Evolutionary conservation across 1,140 invertebrate genomes (phyloP).

Genomic region (Parapsyche elsis): DNA sequence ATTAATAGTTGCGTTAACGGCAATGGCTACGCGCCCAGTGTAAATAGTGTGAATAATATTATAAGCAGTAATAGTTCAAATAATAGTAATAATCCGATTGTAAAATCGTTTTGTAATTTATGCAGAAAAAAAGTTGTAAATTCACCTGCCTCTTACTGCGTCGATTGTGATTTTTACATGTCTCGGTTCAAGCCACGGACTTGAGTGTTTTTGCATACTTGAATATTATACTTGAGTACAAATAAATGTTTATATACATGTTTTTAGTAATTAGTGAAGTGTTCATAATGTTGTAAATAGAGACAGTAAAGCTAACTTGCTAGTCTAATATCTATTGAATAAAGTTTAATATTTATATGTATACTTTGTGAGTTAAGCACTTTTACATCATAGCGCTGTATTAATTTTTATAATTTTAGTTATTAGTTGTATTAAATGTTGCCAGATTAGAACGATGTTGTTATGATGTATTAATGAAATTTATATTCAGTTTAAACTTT

Average conservation of each 20-base stretch:
- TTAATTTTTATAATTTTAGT: constrained; percentile 4
- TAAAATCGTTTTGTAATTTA: constrained; percentile 78
- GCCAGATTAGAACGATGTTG: constrained; percentile 28
- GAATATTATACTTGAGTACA: constrained; percentile 34
- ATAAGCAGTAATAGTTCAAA: constrained; percentile 47
- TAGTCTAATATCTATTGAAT: not conserved
- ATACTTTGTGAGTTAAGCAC: not conserved
- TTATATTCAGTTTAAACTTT: not conserved
- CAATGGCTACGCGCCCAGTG: constrained; percentile 37
- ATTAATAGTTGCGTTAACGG: constrained; percentile 53
- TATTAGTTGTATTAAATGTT: constrained; percentile 21
- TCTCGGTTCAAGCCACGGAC: constrained; percentile 78
- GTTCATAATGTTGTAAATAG: not conserved
- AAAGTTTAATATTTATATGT: not conserved
- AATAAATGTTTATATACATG: constrained; percentile 21
- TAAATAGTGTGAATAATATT: constrained; percentile 49
- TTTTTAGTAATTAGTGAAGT: not conserved
- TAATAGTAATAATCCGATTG: constrained; percentile 58
- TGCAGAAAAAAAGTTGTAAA: constrained; percentile 85
- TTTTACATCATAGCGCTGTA: not conserved
- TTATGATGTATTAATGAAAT: not conserved
- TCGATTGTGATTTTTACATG: constrained; percentile 93
- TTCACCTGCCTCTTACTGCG: constrained; percentile 82
- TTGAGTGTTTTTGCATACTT: constrained; percentile 53
- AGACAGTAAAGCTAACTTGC: not conserved